Evolutionary conservation across 2,113 vertebrate species (phyloP).

Genomic region (Leucoraja erinaceus): DNA sequence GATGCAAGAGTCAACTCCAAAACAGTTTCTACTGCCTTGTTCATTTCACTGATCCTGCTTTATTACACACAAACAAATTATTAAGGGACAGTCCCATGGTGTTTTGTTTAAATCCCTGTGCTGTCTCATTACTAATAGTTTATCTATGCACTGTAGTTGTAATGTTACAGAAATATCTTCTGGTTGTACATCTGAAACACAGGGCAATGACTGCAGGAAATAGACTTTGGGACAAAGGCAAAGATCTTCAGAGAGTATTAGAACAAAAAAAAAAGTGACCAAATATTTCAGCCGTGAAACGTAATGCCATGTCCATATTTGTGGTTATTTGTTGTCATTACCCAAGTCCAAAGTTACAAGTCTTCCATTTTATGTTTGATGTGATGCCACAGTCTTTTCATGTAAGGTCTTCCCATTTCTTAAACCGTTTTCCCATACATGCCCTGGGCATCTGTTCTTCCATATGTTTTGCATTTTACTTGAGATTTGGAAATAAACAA

Average conservation of each 20-base stretch:
- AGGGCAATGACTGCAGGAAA: background rate
- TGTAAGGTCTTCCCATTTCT: background rate
- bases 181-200: background rate
- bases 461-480: conserved; percentile 15
- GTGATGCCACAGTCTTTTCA: background rate
- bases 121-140: background rate
- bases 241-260: background rate
- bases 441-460: background rate
- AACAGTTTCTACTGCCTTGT: background rate
- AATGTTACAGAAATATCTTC: background rate
- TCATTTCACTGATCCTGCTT: background rate
- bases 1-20: background rate
- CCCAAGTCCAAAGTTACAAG: background rate
- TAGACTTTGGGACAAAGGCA: background rate
- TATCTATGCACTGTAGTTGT: background rate
- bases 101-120: background rate
- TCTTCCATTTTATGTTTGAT: background rate
- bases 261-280: background rate
- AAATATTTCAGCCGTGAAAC: background rate
- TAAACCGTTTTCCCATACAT: background rate
- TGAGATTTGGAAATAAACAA: background rate
- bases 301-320: background rate
- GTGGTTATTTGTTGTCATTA: background rate
- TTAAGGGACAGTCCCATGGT: background rate
- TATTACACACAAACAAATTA: background rate